Evolutionary conservation across 2,888 invertebrate species (phyloP).

Genomic region (Aplocera efformata): DNA sequence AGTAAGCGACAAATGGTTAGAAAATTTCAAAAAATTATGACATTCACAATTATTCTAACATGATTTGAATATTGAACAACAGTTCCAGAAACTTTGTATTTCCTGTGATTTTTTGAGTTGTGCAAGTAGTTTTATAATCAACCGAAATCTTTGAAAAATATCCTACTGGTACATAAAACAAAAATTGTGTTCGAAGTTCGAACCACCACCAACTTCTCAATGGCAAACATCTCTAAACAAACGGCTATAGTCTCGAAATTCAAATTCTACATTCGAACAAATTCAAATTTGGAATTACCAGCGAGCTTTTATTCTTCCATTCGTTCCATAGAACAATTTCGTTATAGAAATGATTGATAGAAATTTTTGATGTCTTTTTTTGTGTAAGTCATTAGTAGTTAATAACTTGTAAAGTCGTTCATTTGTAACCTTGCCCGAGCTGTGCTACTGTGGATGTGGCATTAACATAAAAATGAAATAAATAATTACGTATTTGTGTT

Average conservation of each 20-base stretch:
- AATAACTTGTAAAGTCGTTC: conserved; percentile 73
- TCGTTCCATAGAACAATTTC: conserved; percentile 47
- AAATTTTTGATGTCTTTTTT: conserved; percentile 69
- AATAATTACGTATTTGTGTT: conserved; percentile 3
- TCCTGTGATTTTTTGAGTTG: too few relatives aligned
- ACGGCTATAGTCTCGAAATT: conserved; percentile 50
- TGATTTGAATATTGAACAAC: too few relatives aligned
- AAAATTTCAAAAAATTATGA: too few relatives aligned
- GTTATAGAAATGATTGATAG: conserved; percentile 74
- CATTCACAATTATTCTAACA: too few relatives aligned
- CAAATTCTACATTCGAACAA: conserved; percentile 57
- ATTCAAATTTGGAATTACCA: conserved; percentile 18
- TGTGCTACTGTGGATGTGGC: conserved; percentile 37
- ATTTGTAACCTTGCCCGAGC: conserved; percentile 53
- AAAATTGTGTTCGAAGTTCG: too few relatives aligned
- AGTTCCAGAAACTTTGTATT: too few relatives aligned
- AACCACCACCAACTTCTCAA: background rate
- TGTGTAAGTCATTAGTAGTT: conserved; percentile 71
- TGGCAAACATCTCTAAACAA: background rate
- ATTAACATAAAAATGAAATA: conserved; percentile 15
- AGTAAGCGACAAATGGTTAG: too few relatives aligned
- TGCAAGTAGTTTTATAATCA: too few relatives aligned
- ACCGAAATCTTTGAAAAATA: too few relatives aligned
- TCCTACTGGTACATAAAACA: too few relatives aligned
- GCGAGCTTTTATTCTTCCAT: conserved; percentile 26